phyloP scores from a whole-genome alignment of 2,888 invertebrate species.

The Maniola hyperantus region DNA sequence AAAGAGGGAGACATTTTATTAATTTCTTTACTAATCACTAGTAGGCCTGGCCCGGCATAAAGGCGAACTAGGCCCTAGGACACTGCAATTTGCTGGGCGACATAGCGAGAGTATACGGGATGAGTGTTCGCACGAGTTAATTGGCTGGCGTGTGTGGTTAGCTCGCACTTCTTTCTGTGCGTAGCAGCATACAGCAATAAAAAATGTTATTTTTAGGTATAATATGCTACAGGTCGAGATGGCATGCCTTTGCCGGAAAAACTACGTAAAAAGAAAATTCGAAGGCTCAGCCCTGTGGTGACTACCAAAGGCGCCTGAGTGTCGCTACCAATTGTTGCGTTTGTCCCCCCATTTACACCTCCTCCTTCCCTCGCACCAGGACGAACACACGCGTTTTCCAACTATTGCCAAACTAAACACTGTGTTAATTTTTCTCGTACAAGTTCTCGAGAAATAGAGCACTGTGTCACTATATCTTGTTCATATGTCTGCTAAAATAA shows the following conservation, averaged over 20 bases:
- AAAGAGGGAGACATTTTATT: not conserved
- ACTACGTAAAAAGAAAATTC: not conserved
- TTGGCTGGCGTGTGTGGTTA: no score
- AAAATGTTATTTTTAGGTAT: no score
- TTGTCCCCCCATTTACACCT: conserved; percentile 34
- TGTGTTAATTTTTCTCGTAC: conserved; percentile 24
- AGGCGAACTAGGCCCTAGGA: no score
- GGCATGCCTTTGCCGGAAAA: no score
- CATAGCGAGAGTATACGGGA: no score
- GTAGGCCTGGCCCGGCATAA: no score
- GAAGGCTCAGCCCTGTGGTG: conserved; percentile 36
- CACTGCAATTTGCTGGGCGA: no score
- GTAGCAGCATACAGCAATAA: no score
- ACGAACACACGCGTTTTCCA: conserved; percentile 34
- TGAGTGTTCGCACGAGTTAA: no score
- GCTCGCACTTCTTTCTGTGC: no score
- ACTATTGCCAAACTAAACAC: conserved; percentile 31
- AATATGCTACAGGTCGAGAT: no score
- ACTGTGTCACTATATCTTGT: conserved; percentile 8
- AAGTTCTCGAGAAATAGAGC: conserved; percentile 9
- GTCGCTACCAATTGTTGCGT: conserved; percentile 68
- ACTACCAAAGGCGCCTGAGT: conserved; percentile 57
- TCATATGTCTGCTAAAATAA: not conserved
- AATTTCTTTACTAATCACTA: no score
- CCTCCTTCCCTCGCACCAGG: conserved; percentile 9